A percentile compares a stretch with the other conserved stretches of the same genome.
Conservation (phyloP, 2,888 invertebrate genomes). For the Oasisia sp. region DNA sequence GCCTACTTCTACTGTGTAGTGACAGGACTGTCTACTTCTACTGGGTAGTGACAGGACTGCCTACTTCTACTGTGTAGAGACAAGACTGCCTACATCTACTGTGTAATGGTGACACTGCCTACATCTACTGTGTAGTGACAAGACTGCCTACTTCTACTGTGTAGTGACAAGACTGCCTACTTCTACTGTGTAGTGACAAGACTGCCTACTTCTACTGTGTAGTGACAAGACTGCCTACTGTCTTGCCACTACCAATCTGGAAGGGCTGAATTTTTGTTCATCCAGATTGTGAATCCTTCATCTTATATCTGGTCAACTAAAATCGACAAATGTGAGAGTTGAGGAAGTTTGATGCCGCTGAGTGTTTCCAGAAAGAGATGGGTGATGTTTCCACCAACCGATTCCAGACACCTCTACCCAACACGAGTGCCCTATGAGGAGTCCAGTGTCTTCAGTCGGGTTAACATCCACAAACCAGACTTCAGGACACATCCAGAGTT, state of each 20-base stretch:
- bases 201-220: too few relatives aligned
- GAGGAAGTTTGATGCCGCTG: background rate
- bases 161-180: too few relatives aligned
- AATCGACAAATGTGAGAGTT: too few relatives aligned
- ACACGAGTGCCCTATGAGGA: slow-evolving; percentile 95
- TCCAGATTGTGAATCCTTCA: slow-evolving; percentile 14
- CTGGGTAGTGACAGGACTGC: background rate
- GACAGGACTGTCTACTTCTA: too few relatives aligned
- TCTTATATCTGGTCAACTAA: background rate
- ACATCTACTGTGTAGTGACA: too few relatives aligned
- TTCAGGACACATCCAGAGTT: slow-evolving; percentile 30
- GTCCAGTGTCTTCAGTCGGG: slow-evolving; percentile 88
- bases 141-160: too few relatives aligned
- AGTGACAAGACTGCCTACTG: too few relatives aligned
- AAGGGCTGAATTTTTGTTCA: slow-evolving; percentile 8
- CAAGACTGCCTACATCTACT: too few relatives aligned
- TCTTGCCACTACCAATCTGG: background rate
- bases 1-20: too few relatives aligned
- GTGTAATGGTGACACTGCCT: too few relatives aligned
- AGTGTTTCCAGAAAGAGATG: slow-evolving; percentile 82
- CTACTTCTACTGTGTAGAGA: background rate
- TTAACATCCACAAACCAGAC: slow-evolving; percentile 69
- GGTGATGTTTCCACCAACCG: slow-evolving; percentile 87
- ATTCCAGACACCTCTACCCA: slow-evolving; percentile 75
- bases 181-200: too few relatives aligned